Conservation (phyloP, 2,888 invertebrate species). For the Noctua comes region DNA sequence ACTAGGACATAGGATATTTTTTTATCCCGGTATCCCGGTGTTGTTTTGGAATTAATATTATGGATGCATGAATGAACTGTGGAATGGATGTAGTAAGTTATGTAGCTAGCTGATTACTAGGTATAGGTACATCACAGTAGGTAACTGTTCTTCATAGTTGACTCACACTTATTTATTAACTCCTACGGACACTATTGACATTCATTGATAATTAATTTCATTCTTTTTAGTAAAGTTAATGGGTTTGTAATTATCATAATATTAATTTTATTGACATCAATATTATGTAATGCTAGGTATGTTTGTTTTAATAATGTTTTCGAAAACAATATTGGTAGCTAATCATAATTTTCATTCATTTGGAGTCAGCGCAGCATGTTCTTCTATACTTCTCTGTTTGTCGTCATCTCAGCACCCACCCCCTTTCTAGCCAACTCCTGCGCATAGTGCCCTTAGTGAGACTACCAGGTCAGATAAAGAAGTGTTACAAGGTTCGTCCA, state of each 20-base stretch:
- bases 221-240: background rate
- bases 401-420: background rate
- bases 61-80: constrained; percentile 2
- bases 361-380: background rate
- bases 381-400: background rate
- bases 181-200: constrained; percentile 8
- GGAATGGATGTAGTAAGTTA: background rate
- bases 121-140: background rate
- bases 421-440: background rate
- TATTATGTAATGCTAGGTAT: background rate
- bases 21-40: no score
- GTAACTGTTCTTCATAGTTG: constrained; percentile 6
- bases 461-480: background rate
- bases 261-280: background rate
- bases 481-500: background rate
- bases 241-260: background rate
- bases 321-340: background rate
- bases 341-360: background rate
- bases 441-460: background rate
- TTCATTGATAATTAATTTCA: constrained; percentile 6
- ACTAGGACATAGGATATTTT: background rate
- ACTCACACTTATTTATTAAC: constrained; percentile 25
- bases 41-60: background rate
- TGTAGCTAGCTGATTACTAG: background rate
- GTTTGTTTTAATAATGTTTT: background rate